A percentile compares a stretch with the other conserved stretches of the same genome.
Evolutionary conservation across 2,113 vertebrate species (phyloP).

Genomic region (Nanorana parkeri): DNA sequence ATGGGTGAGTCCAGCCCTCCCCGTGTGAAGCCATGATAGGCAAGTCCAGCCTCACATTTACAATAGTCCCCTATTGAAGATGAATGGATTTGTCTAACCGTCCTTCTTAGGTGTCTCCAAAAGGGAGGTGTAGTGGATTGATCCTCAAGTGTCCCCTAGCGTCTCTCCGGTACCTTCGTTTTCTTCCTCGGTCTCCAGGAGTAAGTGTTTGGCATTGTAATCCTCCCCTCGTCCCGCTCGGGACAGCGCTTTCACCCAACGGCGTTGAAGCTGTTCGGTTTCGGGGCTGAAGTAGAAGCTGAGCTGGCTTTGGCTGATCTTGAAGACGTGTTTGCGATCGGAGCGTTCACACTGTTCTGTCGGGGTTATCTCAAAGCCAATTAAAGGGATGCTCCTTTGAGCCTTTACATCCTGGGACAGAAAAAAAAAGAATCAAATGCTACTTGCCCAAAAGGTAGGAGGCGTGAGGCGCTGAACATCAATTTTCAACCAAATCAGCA

Average conservation of each 20-base stretch:
- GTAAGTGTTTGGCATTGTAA: constrained; percentile 65
- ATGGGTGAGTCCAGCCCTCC: constrained; percentile 58
- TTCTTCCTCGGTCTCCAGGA: constrained; percentile 80
- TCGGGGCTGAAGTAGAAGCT: constrained; percentile 90
- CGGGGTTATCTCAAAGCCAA: constrained; percentile 85
- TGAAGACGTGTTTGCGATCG: constrained; percentile 85
- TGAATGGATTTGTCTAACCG: constrained; percentile 29
- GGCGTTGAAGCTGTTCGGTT: constrained; percentile 82
- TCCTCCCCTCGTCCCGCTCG: constrained; percentile 85
- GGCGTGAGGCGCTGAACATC: no score
- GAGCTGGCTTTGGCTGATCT: constrained; percentile 90
- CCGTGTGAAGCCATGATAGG: constrained; percentile 32
- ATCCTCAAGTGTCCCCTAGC: constrained; percentile 49
- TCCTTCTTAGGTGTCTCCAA: background rate
- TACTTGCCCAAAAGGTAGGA: no score
- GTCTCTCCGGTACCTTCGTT: constrained; percentile 70
- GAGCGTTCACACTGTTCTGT: constrained; percentile 85
- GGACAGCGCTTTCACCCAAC: constrained; percentile 85
- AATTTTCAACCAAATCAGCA: no score
- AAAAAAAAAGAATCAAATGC: background rate
- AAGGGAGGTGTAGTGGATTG: background rate
- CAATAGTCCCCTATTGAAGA: constrained; percentile 42
- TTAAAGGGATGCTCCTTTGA: constrained; percentile 87
- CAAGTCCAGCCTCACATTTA: constrained; percentile 26
- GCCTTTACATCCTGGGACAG: constrained; percentile 86